These are phyloP conservation scores for Nerophis ophidion DNA, from an alignment of 2,113 vertebrate species.

Conservation along the genomic window DNA sequence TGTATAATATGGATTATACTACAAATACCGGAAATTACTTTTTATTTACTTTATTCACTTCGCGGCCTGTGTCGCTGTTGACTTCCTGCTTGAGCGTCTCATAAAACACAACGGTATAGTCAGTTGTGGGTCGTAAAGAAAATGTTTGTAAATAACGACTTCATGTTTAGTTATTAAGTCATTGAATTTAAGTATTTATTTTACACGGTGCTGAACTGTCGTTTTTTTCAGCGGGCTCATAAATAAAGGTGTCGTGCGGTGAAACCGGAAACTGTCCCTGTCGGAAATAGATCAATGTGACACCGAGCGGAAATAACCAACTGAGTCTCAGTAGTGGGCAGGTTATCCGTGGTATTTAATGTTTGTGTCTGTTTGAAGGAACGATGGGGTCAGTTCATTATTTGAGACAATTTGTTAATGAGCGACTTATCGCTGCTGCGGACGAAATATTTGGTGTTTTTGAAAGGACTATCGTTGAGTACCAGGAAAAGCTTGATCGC, in stretches of 20 bases:
- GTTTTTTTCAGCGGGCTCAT: too few relatives aligned
- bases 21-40: too few relatives aligned
- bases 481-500: constrained; percentile 4
- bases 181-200: too few relatives aligned
- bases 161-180: too few relatives aligned
- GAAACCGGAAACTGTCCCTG: neutral
- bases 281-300: neutral
- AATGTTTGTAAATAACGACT: too few relatives aligned
- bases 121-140: too few relatives aligned
- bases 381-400: constrained; percentile 1
- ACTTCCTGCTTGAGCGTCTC: too few relatives aligned
- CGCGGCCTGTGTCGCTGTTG: too few relatives aligned
- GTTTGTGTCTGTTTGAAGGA: neutral
- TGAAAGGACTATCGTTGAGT: constrained; percentile 1
- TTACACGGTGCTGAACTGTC: neutral
- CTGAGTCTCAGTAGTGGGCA: too few relatives aligned
- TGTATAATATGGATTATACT: too few relatives aligned
- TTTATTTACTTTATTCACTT: too few relatives aligned
- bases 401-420: constrained; percentile 1
- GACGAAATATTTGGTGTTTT: constrained; percentile 8
- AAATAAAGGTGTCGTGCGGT: neutral
- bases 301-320: constrained; percentile 1
- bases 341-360: neutral
- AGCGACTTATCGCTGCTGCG: constrained; percentile 3
- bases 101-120: too few relatives aligned